A percentile compares a stretch with the other conserved stretches of the same genome.
Evolutionary conservation across 2,888 invertebrate genomes (phyloP).

Genomic region (Papilio elwesi): DNA sequence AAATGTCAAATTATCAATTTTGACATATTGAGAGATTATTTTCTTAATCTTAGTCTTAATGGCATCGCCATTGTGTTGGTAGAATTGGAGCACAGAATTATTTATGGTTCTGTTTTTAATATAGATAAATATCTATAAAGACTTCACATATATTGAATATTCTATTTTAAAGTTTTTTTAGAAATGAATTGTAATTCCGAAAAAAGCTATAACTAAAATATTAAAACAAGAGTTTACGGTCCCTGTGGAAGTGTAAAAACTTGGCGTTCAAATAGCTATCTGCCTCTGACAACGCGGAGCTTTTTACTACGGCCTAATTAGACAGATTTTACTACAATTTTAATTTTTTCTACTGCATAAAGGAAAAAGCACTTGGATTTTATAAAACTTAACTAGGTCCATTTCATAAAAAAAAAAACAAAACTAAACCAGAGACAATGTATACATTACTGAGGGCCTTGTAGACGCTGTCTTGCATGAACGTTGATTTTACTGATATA

Average conservation of each 20-base stretch:
- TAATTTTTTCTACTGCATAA: neutral
- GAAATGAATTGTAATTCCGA: conserved; percentile 1
- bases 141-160: conserved; percentile 4
- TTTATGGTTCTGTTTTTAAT: neutral
- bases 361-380: neutral
- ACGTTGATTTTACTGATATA: too few species aligned
- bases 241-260: conserved; percentile 33
- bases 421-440: too few species aligned
- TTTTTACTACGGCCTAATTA: conserved; percentile 17
- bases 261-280: conserved; percentile 33
- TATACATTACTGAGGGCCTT: too few species aligned
- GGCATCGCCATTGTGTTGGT: too few species aligned
- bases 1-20: too few species aligned
- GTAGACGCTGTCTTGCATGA: too few species aligned
- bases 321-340: conserved; percentile 5
- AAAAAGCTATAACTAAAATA: conserved; percentile 27
- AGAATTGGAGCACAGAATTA: too few species aligned
- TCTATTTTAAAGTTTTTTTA: neutral
- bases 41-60: too few species aligned
- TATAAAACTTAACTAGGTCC: too few species aligned
- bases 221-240: conserved; percentile 29
- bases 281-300: conserved; percentile 2
- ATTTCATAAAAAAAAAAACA: too few species aligned
- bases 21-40: too few species aligned
- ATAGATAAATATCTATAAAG: neutral